phyloP scores from a whole-genome alignment of 2,888 invertebrate genomes.

The Phytoseiulus persimilis region DNA sequence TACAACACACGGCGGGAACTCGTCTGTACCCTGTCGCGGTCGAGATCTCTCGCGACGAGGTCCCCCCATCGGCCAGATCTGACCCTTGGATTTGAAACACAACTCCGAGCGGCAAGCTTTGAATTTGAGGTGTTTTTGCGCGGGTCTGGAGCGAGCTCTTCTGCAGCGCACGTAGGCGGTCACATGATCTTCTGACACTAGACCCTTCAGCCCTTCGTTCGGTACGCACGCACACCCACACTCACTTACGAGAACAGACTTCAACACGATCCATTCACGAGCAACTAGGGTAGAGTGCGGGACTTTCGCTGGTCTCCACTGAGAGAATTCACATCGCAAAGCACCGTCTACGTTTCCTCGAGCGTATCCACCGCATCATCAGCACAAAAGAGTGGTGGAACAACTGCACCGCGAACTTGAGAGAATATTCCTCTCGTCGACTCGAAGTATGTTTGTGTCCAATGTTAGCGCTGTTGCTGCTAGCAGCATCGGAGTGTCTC shows the following conservation, averaged over 20 bases:
- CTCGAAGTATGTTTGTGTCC: background rate
- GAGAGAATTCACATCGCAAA: background rate
- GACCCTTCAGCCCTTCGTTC: too few relatives aligned
- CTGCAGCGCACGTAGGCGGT: too few relatives aligned
- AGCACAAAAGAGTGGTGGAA: background rate
- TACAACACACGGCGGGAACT: too few relatives aligned
- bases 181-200: too few relatives aligned
- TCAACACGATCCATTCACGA: slow-evolving; percentile 43
- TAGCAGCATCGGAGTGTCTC: background rate
- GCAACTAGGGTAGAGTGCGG: background rate
- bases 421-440: background rate
- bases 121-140: background rate
- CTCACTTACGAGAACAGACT: background rate
- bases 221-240: background rate
- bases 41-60: too few relatives aligned
- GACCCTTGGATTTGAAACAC: too few relatives aligned
- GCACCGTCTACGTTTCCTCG: background rate
- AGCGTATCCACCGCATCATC: background rate
- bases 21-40: too few relatives aligned
- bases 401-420: background rate
- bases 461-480: background rate
- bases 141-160: too few relatives aligned
- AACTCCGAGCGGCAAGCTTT: too few relatives aligned
- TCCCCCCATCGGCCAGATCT: too few relatives aligned
- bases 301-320: background rate